A percentile compares a stretch with the other conserved stretches of the same genome.
These are phyloP conservation scores for Oncopeltus fasciatus DNA, from an alignment of 1,140 invertebrate species.

Conservation along the genomic window DNA sequence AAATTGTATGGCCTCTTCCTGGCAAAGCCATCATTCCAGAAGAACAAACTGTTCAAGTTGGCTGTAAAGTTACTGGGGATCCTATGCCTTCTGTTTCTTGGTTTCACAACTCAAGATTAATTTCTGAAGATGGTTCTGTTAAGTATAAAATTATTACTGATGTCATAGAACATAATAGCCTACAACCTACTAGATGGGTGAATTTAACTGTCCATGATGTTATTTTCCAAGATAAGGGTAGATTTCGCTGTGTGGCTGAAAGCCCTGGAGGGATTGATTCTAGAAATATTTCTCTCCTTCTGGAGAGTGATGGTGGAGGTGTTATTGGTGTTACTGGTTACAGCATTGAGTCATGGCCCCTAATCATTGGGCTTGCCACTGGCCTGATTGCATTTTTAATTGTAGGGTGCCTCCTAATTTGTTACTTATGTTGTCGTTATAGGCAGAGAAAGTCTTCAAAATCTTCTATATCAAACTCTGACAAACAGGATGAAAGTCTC, in stretches of 20 bases:
- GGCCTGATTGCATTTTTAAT: constrained; percentile 32
- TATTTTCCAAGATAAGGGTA: constrained; percentile 57
- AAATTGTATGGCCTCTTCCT: constrained; percentile 41
- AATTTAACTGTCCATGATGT: constrained; percentile 62
- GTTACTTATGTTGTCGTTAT: constrained; percentile 49
- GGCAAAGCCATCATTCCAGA: constrained; percentile 35
- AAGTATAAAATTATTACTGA: constrained; percentile 24
- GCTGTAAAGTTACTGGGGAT: constrained; percentile 60
- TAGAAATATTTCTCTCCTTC: constrained; percentile 48
- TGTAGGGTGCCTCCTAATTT: too few relatives aligned
- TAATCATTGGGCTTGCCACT: constrained; percentile 31
- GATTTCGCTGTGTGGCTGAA: constrained; percentile 71
- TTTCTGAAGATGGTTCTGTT: constrained; percentile 33
- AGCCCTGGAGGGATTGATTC: constrained; percentile 71
- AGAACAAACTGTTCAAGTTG: constrained; percentile 47
- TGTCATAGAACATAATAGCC: too few relatives aligned
- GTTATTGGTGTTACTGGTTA: constrained; percentile 13
- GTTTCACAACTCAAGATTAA: constrained; percentile 50
- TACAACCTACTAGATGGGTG: constrained; percentile 38
- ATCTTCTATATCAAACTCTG: constrained; percentile 23
- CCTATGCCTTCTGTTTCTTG: constrained; percentile 59
- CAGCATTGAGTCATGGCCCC: constrained; percentile 31
- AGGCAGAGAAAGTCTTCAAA: constrained; percentile 35
- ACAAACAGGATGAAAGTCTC: constrained; percentile 51
- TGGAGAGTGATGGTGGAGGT: constrained; percentile 31